Conservation (phyloP, 2,888 invertebrate genomes). For the Thumatha senex region DNA sequence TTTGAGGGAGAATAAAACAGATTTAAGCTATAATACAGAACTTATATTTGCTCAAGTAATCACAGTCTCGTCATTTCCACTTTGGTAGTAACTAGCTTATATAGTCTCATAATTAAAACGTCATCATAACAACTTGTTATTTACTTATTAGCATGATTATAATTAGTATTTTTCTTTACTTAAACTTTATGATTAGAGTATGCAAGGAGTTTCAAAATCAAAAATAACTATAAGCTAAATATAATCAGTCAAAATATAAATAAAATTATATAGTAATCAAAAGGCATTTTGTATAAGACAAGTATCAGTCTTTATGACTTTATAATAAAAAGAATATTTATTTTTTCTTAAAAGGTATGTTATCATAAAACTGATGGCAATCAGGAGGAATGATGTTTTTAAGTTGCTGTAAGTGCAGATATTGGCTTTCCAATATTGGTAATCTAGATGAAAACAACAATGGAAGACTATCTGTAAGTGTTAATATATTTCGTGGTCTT, state of each 20-base stretch:
- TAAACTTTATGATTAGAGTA: slow-evolving; percentile 1
- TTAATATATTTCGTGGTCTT: slow-evolving; percentile 14
- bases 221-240: too few species aligned
- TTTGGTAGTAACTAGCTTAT: too few species aligned
- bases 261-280: neutral
- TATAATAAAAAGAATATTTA: slow-evolving; percentile 4
- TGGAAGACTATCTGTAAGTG: slow-evolving; percentile 6
- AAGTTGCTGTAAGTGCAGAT: slow-evolving; percentile 21
- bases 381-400: slow-evolving; percentile 20
- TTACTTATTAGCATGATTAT: too few species aligned
- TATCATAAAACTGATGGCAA: slow-evolving; percentile 22
- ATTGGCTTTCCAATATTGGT: slow-evolving; percentile 13
- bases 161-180: too few species aligned
- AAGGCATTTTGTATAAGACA: neutral
- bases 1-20: too few species aligned
- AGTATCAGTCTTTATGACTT: slow-evolving; percentile 1
- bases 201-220: too few species aligned
- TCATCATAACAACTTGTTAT: too few species aligned
- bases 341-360: slow-evolving; percentile 12
- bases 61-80: too few species aligned
- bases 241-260: too few species aligned
- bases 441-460: slow-evolving; percentile 10
- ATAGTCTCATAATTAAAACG: too few species aligned
- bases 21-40: slow-evolving; percentile 1
- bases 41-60: slow-evolving; percentile 6